phyloP scores from a whole-genome alignment of 2,113 vertebrate species.

The Colossoma macropomum region DNA sequence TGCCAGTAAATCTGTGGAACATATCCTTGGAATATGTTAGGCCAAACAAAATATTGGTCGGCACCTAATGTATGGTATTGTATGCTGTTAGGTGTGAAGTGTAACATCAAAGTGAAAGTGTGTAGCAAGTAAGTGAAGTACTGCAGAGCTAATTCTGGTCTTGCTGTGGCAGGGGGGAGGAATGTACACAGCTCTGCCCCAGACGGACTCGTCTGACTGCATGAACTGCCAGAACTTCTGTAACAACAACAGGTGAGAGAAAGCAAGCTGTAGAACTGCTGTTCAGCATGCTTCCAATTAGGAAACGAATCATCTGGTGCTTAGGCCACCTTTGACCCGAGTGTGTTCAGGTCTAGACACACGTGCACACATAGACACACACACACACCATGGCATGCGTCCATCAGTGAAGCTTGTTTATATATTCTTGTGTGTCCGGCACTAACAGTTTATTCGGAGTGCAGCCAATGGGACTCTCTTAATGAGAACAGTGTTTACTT shows the following conservation, averaged over 20 bases:
- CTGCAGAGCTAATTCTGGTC: not conserved
- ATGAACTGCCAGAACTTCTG: constrained; percentile 91
- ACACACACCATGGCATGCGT: constrained; percentile 25
- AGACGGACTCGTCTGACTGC: constrained; percentile 84
- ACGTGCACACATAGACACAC: constrained; percentile 32
- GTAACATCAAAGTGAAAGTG: not conserved
- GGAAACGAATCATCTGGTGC: constrained; percentile 37
- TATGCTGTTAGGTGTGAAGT: not conserved
- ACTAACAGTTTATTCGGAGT: constrained; percentile 78
- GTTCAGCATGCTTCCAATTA: constrained; percentile 26
- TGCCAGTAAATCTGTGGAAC: too few species aligned
- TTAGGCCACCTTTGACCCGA: constrained; percentile 26
- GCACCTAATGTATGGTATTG: not conserved
- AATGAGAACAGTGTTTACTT: constrained; percentile 80
- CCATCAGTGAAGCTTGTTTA: constrained; percentile 69
- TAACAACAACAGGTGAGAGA: constrained; percentile 93
- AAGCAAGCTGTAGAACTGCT: constrained; percentile 13
- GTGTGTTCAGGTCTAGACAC: constrained; percentile 22
- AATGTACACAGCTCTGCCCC: constrained; percentile 83
- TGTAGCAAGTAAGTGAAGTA: not conserved
- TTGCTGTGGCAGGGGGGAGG: constrained; percentile 79
- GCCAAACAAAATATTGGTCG: too few species aligned
- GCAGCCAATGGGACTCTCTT: constrained; percentile 72
- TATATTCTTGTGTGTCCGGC: constrained; percentile 73
- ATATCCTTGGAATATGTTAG: too few species aligned